These are phyloP conservation scores for Chesias legatella DNA, from an alignment of 2,888 invertebrate species.

Conservation along the genomic window DNA sequence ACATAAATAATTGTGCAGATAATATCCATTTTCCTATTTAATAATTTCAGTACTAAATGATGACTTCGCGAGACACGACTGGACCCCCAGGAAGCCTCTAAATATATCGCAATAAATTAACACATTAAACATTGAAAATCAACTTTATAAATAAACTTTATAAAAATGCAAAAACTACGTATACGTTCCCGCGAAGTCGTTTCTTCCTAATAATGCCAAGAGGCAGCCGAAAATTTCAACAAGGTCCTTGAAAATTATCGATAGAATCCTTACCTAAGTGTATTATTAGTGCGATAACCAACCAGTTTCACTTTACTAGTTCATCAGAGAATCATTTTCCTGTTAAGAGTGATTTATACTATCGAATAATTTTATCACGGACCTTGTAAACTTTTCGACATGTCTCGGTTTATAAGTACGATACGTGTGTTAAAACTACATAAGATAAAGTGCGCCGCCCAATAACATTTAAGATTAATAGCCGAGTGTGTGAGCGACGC, in stretches of 20 bases:
- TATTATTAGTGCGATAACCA: no score
- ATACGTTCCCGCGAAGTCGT: constrained; percentile 35
- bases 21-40: constrained; percentile 29
- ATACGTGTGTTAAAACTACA: neutral
- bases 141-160: constrained; percentile 24
- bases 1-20: constrained; percentile 47
- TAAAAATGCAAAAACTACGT: constrained; percentile 32
- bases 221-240: no score
- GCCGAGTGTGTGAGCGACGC: constrained; percentile 3
- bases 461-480: constrained; percentile 2
- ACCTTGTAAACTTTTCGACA: no score
- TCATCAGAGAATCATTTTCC: no score
- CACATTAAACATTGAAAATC: constrained; percentile 20
- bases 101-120: constrained; percentile 22
- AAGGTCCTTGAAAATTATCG: no score
- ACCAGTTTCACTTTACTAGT: no score
- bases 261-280: no score
- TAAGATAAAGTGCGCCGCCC: constrained; percentile 1
- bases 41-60: constrained; percentile 20
- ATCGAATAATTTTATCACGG: no score
- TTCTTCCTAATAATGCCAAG: neutral
- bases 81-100: constrained; percentile 25
- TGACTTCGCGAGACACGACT: constrained; percentile 33
- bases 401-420: no score
- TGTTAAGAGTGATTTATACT: no score